A percentile compares a stretch with the other conserved stretches of the same genome.
These are phyloP conservation scores for Melieria crassipennis DNA, from an alignment of 2,888 invertebrate species.

Conservation along the genomic window DNA sequence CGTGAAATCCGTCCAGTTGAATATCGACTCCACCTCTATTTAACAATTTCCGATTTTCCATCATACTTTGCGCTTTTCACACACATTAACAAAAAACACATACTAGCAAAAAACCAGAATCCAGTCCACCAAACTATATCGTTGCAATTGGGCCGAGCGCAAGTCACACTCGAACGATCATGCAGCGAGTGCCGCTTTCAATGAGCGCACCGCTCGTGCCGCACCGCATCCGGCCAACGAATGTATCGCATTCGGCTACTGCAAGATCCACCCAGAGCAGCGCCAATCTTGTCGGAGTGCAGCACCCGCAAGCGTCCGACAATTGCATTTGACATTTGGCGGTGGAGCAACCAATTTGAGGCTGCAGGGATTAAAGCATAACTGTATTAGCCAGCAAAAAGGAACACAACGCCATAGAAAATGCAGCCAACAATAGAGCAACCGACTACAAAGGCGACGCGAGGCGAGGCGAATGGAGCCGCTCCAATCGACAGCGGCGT, in stretches of 20 bases:
- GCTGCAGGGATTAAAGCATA: constrained; percentile 59
- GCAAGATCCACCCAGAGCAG: constrained; percentile 35
- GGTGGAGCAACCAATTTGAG: constrained; percentile 50
- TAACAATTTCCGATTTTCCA: too few relatives aligned
- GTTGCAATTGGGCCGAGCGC: too few relatives aligned
- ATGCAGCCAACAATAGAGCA: constrained; percentile 1
- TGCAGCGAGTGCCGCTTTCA: too few relatives aligned
- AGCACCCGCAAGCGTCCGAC: constrained; percentile 26
- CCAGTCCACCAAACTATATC: too few relatives aligned
- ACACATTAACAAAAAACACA: too few relatives aligned
- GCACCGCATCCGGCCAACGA: too few relatives aligned
- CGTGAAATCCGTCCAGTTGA: too few relatives aligned
- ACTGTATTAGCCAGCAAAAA: constrained; percentile 52
- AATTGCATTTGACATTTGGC: constrained; percentile 47
- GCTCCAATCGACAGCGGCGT: not conserved
- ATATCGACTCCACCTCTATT: too few relatives aligned
- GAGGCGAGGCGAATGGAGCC: not conserved
- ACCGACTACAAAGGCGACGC: constrained; percentile 22
- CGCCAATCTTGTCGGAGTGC: constrained; percentile 27
- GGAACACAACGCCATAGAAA: not conserved
- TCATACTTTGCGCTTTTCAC: too few relatives aligned
- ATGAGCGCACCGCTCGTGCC: too few relatives aligned
- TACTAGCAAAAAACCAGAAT: too few relatives aligned
- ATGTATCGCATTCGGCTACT: constrained; percentile 21
- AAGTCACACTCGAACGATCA: too few relatives aligned